Evolutionary conservation across 2,888 invertebrate genomes (phyloP).

Genomic region (Athetis lepigone): DNA sequence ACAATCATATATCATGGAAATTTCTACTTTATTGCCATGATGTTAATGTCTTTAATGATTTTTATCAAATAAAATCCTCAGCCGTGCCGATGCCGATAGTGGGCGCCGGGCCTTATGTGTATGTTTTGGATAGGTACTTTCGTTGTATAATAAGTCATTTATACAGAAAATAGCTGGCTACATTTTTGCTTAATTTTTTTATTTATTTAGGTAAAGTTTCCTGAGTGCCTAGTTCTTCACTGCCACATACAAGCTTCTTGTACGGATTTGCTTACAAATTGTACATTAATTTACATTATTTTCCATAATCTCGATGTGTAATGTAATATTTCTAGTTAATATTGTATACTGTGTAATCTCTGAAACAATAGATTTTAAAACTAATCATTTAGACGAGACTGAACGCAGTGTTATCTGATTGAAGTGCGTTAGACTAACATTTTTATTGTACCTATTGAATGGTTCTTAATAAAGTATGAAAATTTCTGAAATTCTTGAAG

Average conservation of each 20-base stretch:
- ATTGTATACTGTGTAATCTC: slow-evolving; percentile 63
- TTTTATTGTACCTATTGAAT: slow-evolving; percentile 87
- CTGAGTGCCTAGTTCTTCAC: neutral
- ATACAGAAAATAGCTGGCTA: too few species aligned
- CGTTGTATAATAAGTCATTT: too few species aligned
- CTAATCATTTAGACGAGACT: slow-evolving; percentile 87
- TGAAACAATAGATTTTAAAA: slow-evolving; percentile 68
- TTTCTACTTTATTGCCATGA: too few species aligned
- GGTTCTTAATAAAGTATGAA: slow-evolving; percentile 85
- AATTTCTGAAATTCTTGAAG: slow-evolving; percentile 60
- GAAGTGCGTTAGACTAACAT: slow-evolving; percentile 80
- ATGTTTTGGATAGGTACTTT: too few species aligned
- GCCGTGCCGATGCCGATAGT: too few species aligned
- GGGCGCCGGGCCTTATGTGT: too few species aligned
- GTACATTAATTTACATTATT: neutral
- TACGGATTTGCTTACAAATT: neutral
- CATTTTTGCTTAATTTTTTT: too few species aligned
- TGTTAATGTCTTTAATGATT: too few species aligned
- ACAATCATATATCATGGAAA: too few species aligned
- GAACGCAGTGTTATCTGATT: slow-evolving; percentile 78
- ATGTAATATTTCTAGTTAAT: slow-evolving; percentile 62
- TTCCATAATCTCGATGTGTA: slow-evolving; percentile 54
- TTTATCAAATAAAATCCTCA: too few species aligned
- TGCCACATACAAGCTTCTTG: neutral
- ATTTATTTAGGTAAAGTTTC: too few species aligned